Evolutionary conservation across 2,888 invertebrate genomes (phyloP).

Genomic region (Chrysina gloriosa): DNA sequence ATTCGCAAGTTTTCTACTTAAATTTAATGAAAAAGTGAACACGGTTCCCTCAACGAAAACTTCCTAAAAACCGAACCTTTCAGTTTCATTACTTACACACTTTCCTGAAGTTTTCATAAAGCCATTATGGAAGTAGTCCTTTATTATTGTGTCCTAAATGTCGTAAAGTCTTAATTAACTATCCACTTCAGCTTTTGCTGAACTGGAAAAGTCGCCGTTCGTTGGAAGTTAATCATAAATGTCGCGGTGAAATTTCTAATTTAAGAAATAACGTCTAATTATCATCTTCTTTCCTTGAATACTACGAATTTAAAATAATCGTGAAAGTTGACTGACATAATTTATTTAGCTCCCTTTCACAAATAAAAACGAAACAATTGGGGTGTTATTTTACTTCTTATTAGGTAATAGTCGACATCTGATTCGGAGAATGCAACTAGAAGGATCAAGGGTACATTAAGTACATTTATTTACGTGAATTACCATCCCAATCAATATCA

Average conservation of each 20-base stretch:
- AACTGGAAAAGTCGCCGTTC: neutral
- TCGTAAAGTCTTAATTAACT: conserved; percentile 8
- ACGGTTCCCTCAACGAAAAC: neutral
- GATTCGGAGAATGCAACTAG: no score
- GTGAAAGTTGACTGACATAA: no score
- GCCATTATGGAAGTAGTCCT: neutral
- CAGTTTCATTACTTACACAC: conserved; percentile 12
- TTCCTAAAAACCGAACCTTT: neutral
- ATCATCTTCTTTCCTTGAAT: neutral
- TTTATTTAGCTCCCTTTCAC: no score
- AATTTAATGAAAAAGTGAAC: conserved; percentile 2
- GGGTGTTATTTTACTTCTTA: no score
- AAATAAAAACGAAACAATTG: no score
- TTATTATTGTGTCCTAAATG: conserved; percentile 11
- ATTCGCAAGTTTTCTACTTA: neutral
- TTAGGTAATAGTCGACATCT: no score
- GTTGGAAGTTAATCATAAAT: neutral
- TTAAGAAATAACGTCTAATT: conserved; percentile 4
- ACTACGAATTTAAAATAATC: neutral
- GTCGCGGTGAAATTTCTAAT: neutral
- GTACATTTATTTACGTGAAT: no score
- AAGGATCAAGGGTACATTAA: no score
- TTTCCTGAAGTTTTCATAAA: neutral
- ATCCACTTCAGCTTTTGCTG: neutral
- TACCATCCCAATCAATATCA: no score